Evolutionary conservation across 2,113 vertebrate species (phyloP).

Genomic region (Electrona antarctica): DNA sequence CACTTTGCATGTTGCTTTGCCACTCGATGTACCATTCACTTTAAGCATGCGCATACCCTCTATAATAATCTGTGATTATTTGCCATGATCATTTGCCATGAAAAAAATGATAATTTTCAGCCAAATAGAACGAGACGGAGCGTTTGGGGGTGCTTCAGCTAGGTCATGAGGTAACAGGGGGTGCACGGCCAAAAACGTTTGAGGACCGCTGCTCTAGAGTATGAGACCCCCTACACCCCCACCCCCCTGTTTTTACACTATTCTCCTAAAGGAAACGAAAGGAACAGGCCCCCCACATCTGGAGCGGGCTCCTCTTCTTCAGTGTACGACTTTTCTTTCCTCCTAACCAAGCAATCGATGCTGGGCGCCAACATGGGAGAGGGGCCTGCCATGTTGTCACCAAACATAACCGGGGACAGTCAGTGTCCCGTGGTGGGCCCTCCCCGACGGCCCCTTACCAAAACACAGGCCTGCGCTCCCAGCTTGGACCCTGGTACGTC

Average conservation of each 20-base stretch:
- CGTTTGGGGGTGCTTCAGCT: too few relatives aligned
- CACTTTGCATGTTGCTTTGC: too few relatives aligned
- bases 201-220: not conserved
- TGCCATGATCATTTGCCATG: too few relatives aligned
- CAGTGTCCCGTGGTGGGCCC: not conserved
- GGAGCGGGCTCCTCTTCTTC: constrained; percentile 34
- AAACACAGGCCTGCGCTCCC: constrained; percentile 16
- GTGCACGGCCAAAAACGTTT: too few relatives aligned
- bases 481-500: constrained; percentile 9
- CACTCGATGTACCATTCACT: too few relatives aligned
- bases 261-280: constrained; percentile 22
- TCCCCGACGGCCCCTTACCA: not conserved
- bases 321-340: constrained; percentile 58
- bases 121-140: too few relatives aligned
- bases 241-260: constrained; percentile 16
- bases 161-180: too few relatives aligned
- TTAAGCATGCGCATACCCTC: too few relatives aligned
- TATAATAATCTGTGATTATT: too few relatives aligned
- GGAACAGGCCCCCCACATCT: not conserved
- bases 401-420: not conserved
- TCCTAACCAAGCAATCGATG: constrained; percentile 40
- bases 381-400: not conserved
- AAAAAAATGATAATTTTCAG: too few relatives aligned
- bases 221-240: not conserved
- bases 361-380: constrained; percentile 14